Evolutionary conservation across 2,113 vertebrate species (phyloP), one percentile per base, ranked within the genome.

Genomic region (Indri indri): DNA sequence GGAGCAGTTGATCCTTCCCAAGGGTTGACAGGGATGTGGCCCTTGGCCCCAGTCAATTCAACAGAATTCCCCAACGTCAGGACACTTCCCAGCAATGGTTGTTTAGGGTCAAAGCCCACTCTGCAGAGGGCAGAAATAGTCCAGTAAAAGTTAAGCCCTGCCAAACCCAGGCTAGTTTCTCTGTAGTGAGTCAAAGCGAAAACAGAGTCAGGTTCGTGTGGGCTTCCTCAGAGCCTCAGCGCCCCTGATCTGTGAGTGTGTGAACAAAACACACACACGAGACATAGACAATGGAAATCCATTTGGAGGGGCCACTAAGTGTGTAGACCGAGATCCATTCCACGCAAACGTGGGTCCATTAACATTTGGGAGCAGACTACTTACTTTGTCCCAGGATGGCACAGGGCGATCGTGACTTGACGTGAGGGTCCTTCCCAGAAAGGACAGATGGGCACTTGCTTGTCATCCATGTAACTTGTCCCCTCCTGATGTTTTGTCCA

Each of bases 171-270:
- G 37, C 61, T 25, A 42, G 23, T 59, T 82, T 73, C 47, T 63
- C 81, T 76, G 68, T 10, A 42, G 32, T 47, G 4, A 23, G 25
- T 94, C 32, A 88, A n/a, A 57, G 61, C 27, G 12, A 74, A 87
- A 52, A 57, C 22, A 18, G 20, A 18, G 20, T 70, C 52, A 52
- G 37, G 61, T 14, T 82, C 50, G 12, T 2, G n/a, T 22, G 83
- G 88, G 22, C 74, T 23, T 57, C 8, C 23, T 61, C 50, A 27
- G 54, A 81, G 27, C 47, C 23, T 18, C 6, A 0, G 66, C 5
- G 2, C 9, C 34, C n/a, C n/a, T 54, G 34, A 70, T 37, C 42
- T 2, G 5, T 1, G 3, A 66, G n/a, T 5, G 7, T 47, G 14
- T 47, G 71, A 71, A 80, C 9, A 80, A 5, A 83, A 63, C n/a